Base-by-base conservation (phyloP, 1,140 invertebrate species). In the Mya arenaria region DNA sequence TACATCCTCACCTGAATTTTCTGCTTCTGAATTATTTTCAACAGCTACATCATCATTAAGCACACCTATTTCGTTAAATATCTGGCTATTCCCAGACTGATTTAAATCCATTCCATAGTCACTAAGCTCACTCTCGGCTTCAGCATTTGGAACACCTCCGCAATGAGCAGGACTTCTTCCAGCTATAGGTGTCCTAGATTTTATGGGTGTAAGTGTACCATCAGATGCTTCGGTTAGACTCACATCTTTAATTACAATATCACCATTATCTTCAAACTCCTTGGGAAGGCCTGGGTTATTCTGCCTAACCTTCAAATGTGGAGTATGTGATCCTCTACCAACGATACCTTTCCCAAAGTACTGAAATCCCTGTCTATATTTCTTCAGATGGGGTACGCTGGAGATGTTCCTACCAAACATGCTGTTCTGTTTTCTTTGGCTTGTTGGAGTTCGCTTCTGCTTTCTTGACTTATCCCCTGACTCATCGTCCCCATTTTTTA, bases 211-310 rank as follows among this genome's bases (percentile, higher is more conserved):
- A 23, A 83, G 32, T 15, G 58, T 69, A 19, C 81, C 85, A 48
- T 84, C 74, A 15, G 86, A 85, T 15, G 86, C 86, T 52, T 86
- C 81, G 39, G 58, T 86, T 44, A 88, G 52, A 77, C 80, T 86
- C 0, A 86, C 85, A 80, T 88, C 86, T 72, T 85, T 86, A 28
- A 88, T 34, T n/a, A 88, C 71, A 36, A 86, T 52, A 66, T 84
- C 66, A 44, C 71, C 66, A 72, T 77, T 65, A 55, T 88, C 87
- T 25, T 82, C 87, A 44, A 75, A 30, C 72, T 88, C 84, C 30
- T 80, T 71, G 41, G 84, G 74, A 13, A 84, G 52, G 34, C 82
- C 77, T 25, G 60, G 72, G 56, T 58, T 65, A 39, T 52, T 60
- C 30, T 28, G 63, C 34, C 34, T 71, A 25, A 78, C 44, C 37